Evolutionary conservation across 2,113 vertebrate genomes (phyloP).

Genomic region (Centropristis striata): DNA sequence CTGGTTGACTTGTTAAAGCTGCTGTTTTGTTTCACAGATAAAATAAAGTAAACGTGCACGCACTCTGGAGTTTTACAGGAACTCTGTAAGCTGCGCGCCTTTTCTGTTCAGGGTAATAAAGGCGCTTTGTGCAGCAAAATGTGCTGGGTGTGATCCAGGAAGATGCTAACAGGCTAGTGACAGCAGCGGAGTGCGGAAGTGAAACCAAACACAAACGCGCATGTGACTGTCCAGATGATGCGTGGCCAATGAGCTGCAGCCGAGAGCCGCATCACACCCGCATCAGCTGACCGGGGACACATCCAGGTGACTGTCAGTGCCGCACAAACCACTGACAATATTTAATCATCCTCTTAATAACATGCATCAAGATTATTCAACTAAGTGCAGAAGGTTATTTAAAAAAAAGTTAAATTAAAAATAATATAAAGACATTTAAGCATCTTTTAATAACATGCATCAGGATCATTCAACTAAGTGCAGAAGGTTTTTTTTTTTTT

Average conservation of each 20-base stretch:
- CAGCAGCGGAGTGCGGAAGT: conserved; percentile 80
- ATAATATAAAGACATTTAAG: too few relatives aligned
- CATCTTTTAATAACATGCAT: too few relatives aligned
- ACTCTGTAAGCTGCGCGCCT: background rate
- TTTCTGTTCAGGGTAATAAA: background rate
- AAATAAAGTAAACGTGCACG: background rate
- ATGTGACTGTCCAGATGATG: conserved; percentile 44
- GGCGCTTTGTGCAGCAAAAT: background rate
- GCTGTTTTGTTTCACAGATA: background rate
- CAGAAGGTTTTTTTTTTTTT: too few relatives aligned
- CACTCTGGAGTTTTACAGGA: background rate
- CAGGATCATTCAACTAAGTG: too few relatives aligned
- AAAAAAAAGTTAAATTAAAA: too few relatives aligned
- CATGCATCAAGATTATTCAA: too few relatives aligned
- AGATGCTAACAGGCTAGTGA: conserved; percentile 58
- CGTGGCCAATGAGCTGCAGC: conserved; percentile 58
- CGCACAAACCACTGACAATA: too few relatives aligned
- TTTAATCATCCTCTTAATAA: too few relatives aligned
- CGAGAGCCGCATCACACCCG: background rate
- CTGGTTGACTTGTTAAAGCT: conserved; percentile 44
- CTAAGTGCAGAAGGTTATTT: too few relatives aligned
- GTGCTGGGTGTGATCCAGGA: background rate
- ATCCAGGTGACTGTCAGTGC: too few relatives aligned
- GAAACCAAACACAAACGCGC: conserved; percentile 78
- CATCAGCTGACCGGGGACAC: conserved; percentile 56